Conservation (phyloP, 2,888 invertebrate species). For the Euphydryas editha region DNA sequence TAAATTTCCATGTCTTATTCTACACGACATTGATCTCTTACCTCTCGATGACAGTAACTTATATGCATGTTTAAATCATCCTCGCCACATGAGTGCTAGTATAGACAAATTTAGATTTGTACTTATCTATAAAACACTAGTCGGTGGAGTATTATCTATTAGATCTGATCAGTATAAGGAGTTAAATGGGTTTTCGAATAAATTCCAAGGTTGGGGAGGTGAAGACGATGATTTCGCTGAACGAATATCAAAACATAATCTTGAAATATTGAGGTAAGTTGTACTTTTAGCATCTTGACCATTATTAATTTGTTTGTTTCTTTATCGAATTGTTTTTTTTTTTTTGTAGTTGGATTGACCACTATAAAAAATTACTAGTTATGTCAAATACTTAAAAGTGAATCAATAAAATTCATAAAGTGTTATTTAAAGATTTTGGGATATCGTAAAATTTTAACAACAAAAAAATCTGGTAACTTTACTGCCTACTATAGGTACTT, state of each 20-base stretch:
- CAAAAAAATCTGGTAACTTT: too few species aligned
- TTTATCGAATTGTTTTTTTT: neutral
- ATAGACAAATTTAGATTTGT: constrained; percentile 88
- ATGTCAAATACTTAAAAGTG: too few species aligned
- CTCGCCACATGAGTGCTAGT: constrained; percentile 94
- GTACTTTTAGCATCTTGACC: neutral
- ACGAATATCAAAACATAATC: constrained; percentile 53
- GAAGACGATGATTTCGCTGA: constrained; percentile 74
- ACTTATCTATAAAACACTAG: constrained; percentile 55
- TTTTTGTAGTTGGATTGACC: too few species aligned
- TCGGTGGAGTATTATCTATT: constrained; percentile 73
- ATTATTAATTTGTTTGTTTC: neutral
- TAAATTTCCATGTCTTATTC: constrained; percentile 91
- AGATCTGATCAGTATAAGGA: constrained; percentile 59
- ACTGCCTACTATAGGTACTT: too few species aligned
- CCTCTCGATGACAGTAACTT: constrained; percentile 92
- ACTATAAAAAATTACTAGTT: too few species aligned
- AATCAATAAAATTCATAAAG: too few species aligned
- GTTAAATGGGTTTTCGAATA: constrained; percentile 72
- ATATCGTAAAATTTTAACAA: too few species aligned
- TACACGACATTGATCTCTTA: constrained; percentile 95
- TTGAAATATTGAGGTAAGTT: constrained; percentile 60
- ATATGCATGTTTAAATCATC: constrained; percentile 90
- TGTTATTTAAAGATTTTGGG: too few species aligned
- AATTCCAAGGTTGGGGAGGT: constrained; percentile 74